These are phyloP conservation scores for Meloe dianella DNA, from an alignment of 2,888 invertebrate species.

Conservation along the genomic window DNA sequence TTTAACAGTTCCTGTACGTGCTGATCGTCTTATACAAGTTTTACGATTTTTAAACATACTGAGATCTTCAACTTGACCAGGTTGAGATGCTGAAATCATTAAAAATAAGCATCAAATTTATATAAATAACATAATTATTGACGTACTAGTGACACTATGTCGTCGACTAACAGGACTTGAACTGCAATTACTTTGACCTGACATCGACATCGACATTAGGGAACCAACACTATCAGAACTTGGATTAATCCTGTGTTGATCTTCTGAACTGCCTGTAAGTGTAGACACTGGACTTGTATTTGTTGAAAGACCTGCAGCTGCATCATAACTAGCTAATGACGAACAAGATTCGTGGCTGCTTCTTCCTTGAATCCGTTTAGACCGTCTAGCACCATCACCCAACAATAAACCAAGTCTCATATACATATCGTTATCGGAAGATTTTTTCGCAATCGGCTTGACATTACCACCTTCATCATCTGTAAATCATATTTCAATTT, in stretches of 20 bases:
- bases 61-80: constrained; percentile 68
- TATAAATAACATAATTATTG: not conserved
- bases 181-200: constrained; percentile 80
- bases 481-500: constrained; percentile 50
- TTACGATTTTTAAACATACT: constrained; percentile 78
- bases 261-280: constrained; percentile 83
- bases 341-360: constrained; percentile 60
- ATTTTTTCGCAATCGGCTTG: constrained; percentile 65
- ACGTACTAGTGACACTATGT: constrained; percentile 79
- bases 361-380: constrained; percentile 46
- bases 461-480: constrained; percentile 77
- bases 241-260: constrained; percentile 63
- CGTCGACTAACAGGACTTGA: constrained; percentile 79
- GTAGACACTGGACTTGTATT: constrained; percentile 92
- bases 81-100: constrained; percentile 66
- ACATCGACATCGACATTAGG: constrained; percentile 76
- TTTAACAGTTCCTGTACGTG: constrained; percentile 69
- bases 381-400: constrained; percentile 70
- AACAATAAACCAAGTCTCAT: constrained; percentile 82
- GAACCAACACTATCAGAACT: constrained; percentile 76
- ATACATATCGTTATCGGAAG: constrained; percentile 79
- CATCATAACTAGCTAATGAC: constrained; percentile 66
- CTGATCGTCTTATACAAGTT: constrained; percentile 78
- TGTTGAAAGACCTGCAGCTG: constrained; percentile 71
- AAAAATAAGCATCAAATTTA: not conserved